Evolutionary conservation across 1,140 invertebrate genomes (phyloP), one percentile per base, ranked within the genome.

Genomic region (Amphibalanus amphitrite): DNA sequence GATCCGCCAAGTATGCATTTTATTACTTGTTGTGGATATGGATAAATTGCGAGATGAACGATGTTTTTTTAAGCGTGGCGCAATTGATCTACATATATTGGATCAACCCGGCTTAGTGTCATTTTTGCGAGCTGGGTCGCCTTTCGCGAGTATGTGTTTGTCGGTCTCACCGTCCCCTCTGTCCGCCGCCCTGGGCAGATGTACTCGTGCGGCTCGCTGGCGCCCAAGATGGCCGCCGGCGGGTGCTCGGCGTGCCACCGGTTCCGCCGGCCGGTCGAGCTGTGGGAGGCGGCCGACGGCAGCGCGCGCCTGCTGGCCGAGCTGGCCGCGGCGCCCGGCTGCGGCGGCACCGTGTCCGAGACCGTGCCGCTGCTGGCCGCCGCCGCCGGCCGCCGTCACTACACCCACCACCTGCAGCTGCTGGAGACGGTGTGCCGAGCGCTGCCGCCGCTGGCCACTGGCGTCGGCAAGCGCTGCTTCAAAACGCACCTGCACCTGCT

Each of bases 281-380:
- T 84, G 10, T 86, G 85, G 85, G 84, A 86, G 76, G 73, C 82
- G 28, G 82, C 83, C 70, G 85, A 86, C 79, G 85, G 83, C 13
- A 84, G 81, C 78, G 76, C 85, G 10, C 78, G 82, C 73, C 74
- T 85, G 33, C 71, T 84, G 71, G 79, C 79, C 30, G 83, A 84
- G 74, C 72, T 85, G 47, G 77, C 82, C n/a, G 78, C 76, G 69
- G 76, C 83, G 33, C 75, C 77, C 65, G 73, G 78, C 69, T 72
- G 79, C 69, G 72, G 72, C 30, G 71, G 70, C 8, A 30, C 70
- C 26, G 70, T 72, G 59, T 40, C 30, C 1, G 28, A 23, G 23
- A 40, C 69, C 28, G 73, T 84, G 28, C 79, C 81, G 29, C 65
- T 77, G 6, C 74, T 84, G 26, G 78, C 80, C 23, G 79, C 81